phyloP scores from a whole-genome alignment of 2,797 vertebrate species.

The Nannoperca obscura region DNA sequence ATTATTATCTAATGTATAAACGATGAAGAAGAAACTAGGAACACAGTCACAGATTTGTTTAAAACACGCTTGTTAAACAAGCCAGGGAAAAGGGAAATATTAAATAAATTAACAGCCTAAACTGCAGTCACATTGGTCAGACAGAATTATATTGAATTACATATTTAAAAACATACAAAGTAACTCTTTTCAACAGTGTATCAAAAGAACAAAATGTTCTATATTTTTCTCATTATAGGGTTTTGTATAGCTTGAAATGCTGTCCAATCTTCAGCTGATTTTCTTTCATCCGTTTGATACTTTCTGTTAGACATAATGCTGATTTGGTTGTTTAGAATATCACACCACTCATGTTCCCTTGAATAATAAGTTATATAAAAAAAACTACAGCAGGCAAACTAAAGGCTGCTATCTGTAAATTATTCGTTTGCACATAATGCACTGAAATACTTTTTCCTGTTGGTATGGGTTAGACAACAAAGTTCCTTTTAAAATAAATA shows the following conservation, averaged over 20 bases:
- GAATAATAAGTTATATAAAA: neutral
- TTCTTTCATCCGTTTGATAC: neutral
- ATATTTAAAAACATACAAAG: neutral
- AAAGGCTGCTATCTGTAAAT: neutral
- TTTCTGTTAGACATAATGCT: slow-evolving; percentile 6
- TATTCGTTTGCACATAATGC: slow-evolving; percentile 1
- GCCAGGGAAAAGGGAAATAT: neutral
- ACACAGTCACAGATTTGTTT: neutral
- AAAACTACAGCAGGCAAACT: slow-evolving; percentile 1
- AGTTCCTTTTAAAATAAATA: slow-evolving; percentile 7
- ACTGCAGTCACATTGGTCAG: neutral
- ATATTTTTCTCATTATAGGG: neutral
- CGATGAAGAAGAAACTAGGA: neutral
- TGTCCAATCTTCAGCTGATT: neutral
- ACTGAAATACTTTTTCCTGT: neutral
- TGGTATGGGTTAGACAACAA: neutral
- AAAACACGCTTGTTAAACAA: neutral
- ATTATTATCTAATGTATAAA: neutral
- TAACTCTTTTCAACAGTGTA: neutral
- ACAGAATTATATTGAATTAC: neutral
- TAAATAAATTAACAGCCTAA: neutral
- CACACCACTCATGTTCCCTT: neutral
- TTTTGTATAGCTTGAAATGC: neutral
- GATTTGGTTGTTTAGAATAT: neutral
- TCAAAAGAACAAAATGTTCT: neutral